These are phyloP conservation scores for Bibio marci DNA, from an alignment of 2,888 invertebrate species.

Conservation along the genomic window DNA sequence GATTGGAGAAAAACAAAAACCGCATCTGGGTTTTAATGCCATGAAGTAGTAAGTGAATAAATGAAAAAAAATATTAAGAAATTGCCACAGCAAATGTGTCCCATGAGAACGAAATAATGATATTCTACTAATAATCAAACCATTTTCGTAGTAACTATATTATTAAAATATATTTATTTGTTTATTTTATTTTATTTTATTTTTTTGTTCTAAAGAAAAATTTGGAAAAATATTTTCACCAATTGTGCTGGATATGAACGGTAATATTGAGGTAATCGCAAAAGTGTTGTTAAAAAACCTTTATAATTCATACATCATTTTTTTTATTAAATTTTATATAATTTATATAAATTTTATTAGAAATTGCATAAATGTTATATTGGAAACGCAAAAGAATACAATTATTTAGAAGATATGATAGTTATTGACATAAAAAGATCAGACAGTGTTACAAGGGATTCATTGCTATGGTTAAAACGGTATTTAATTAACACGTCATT, in stretches of 20 bases:
- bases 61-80: no score
- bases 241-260: constrained; percentile 58
- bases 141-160: no score
- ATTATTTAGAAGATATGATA: constrained; percentile 52
- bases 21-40: no score
- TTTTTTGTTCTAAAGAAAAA: no score
- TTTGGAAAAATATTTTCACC: constrained; percentile 58
- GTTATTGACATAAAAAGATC: constrained; percentile 38
- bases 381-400: constrained; percentile 32
- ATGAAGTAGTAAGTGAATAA: no score
- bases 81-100: no score
- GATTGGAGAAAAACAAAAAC: no score
- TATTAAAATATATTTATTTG: no score
- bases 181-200: no score
- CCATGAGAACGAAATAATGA: no score
- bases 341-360: no score
- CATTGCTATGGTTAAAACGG: constrained; percentile 62
- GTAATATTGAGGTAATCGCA: constrained; percentile 47
- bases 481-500: constrained; percentile 20
- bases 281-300: neutral
- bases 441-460: constrained; percentile 36
- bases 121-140: no score
- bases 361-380: constrained; percentile 41
- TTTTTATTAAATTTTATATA: constrained; percentile 9
- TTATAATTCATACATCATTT: neutral